Evolutionary conservation across 2,888 invertebrate species (phyloP), one percentile per base, ranked within the genome.

Genomic region (Perizoma flavofasciatum): DNA sequence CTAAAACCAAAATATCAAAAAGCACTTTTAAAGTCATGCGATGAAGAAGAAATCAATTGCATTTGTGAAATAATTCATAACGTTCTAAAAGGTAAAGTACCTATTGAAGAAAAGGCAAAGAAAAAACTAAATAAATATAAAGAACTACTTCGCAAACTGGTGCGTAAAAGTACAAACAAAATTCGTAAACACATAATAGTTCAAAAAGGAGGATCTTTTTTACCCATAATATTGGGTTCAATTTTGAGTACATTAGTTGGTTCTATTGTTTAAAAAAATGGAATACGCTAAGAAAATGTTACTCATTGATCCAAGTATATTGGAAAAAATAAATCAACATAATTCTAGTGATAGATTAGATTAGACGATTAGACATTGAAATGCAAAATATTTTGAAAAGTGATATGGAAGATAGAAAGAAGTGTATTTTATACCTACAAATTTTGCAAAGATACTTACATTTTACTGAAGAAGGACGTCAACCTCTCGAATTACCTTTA

Each of bases 21-120:
- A 63, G 69, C 61, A 32, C 52, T 74, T 39, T 49, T 74, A 51
- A 65, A 69, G 63, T 35, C 66, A 4, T 71, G 69, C 66, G 48
- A 56, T 45, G 49, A 69, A 47, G 54, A 63, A 49, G 68, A 69
- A 68, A 68, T 70, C 43, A 67, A 73, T 58, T 70, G 65, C 46
- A 68, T 73, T 59, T 71, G 70, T 67, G 69, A 71, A 49, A 70
- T 67, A 49, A 65, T 70, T 48, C 54, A 62, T 51, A 69, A 71
- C 52, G 58, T 61, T 39, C 10, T 56, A 0, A 1, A 56, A 33
- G 55, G 55, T 22, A 56, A 44, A 46, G 43, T 56, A 33, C 49
- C 52, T 10, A 35, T 46, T 32, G 62, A 43, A 55, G 46, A 56
- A 0, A 57, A 50, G 33, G 9, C 32, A 5, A 57, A 51, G 47